Evolutionary conservation across 2,797 vertebrate genomes (phyloP).

Genomic region (Pitangus sulphuratus): DNA sequence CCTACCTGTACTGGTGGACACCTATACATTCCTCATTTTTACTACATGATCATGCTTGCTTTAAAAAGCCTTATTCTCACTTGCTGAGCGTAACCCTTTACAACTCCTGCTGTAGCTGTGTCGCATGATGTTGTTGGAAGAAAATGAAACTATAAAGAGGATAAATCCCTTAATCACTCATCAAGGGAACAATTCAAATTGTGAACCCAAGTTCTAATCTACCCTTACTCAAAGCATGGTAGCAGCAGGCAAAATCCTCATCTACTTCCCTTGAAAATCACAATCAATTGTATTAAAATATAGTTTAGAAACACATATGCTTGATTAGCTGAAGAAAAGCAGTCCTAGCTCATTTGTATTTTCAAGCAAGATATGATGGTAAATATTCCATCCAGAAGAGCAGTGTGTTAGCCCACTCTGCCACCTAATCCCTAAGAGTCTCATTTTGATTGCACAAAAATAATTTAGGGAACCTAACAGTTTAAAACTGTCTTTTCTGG

Average conservation of each 20-base stretch:
- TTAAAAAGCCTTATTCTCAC: neutral
- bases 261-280: neutral
- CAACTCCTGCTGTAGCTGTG: neutral
- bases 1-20: neutral
- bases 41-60: neutral
- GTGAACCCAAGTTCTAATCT: neutral
- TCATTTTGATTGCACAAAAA: constrained; percentile 58
- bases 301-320: neutral
- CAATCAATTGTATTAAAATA: neutral
- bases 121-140: neutral
- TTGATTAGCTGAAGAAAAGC: neutral
- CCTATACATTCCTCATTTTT: neutral
- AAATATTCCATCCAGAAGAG: constrained; percentile 11
- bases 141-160: neutral
- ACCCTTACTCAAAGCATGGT: neutral
- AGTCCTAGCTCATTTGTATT: neutral
- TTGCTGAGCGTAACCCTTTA: neutral
- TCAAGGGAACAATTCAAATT: neutral
- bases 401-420: constrained; percentile 10
- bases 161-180: neutral
- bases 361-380: neutral
- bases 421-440: constrained; percentile 23
- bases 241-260: neutral
- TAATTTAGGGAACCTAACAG: constrained; percentile 47
- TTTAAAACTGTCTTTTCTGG: constrained; percentile 51